Conservation (phyloP, 1,140 invertebrate species). For the Drosophila tristis region DNA sequence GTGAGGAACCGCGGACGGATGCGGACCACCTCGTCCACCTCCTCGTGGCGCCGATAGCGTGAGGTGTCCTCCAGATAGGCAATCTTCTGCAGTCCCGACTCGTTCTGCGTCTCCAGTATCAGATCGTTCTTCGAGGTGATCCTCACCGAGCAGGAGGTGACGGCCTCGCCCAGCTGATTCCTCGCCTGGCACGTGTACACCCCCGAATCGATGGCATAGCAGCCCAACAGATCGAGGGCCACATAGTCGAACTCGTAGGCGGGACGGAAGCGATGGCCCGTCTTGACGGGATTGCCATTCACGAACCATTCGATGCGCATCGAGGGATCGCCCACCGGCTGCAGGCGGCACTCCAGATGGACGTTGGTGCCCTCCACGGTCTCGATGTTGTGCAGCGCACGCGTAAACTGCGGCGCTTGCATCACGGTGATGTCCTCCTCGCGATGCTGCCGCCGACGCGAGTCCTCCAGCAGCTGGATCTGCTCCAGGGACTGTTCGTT, state of each 20-base stretch:
- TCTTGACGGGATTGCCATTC: conserved; percentile 94
- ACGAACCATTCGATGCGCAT: conserved; percentile 99
- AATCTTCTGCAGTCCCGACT: conserved; percentile 94
- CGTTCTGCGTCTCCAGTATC: conserved; percentile 93
- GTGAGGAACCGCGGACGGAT: conserved; percentile 93
- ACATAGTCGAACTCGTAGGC: conserved; percentile 99
- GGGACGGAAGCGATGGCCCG: conserved; percentile 96
- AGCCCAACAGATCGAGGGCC: conserved; percentile 96
- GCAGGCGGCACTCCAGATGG: conserved; percentile 95
- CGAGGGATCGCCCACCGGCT: conserved; percentile 96
- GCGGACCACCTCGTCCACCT: conserved; percentile 92
- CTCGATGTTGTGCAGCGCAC: conserved; percentile 95
- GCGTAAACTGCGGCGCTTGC: conserved; percentile 94
- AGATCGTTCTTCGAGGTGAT: conserved; percentile 95
- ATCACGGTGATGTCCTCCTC: conserved; percentile 91
- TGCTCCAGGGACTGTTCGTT: conserved; percentile 97
- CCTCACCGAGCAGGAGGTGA: conserved; percentile 94
- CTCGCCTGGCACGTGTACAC: conserved; percentile 97
- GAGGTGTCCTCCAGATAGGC: conserved; percentile 95
- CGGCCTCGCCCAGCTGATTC: conserved; percentile 96
- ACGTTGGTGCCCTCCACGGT: conserved; percentile 96
- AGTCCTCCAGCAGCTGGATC: conserved; percentile 96
- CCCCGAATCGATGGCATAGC: conserved; percentile 98
- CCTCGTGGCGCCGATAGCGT: conserved; percentile 92
- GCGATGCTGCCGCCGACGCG: conserved; percentile 88